Evolutionary conservation across 2,113 vertebrate genomes (phyloP), one percentile per base, ranked within the genome.

Genomic region (Cinclus cinclus): DNA sequence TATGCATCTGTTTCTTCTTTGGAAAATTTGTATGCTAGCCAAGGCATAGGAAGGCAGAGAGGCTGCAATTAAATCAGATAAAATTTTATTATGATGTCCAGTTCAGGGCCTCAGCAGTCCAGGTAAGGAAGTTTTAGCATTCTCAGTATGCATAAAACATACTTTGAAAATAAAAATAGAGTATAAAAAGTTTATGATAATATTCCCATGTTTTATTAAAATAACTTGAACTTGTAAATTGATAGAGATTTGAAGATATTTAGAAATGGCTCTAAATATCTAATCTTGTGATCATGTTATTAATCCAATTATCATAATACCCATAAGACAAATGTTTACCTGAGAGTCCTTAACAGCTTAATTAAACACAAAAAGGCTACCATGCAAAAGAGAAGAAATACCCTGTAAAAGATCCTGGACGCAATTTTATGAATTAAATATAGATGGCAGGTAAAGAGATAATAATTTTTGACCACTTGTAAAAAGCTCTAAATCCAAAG

Each of bases 1-100:
- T 92, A 90, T 60, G 69, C 77, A 90, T 94, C 88, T 96, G 92
- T 84, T 95, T 96, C 95, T 89, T 94, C 52, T 56, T 59, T 82
- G 67, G n/a, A 58, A 92, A 94, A 89, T 92, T 50, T 90, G 80
- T 75, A 78, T 87, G 56, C 47, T 31, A 93, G 76, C 85, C 88
- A 95, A 93, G 39, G 28, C 49, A 4, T 24, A 91, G 31, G 42
- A 79, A 90, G 31, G 25, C 83, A 94, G 58, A 86, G 37, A 46
- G 16, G 76, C 10, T 83, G 13, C 1, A 18, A 82, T 69, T 83
- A 75, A 87, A 79, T 91, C 58, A 60, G 31, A 73, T 46, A 53
- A 79, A 69, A 74, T 62, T 53, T 79, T 85, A 59, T 92, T 94
- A 7, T 13, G 42, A 2, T 65, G 89, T 77, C 95, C 84, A 83